Base-by-base conservation (phyloP, 1,140 invertebrate species). In the Scaptomyza hsui region DNA sequence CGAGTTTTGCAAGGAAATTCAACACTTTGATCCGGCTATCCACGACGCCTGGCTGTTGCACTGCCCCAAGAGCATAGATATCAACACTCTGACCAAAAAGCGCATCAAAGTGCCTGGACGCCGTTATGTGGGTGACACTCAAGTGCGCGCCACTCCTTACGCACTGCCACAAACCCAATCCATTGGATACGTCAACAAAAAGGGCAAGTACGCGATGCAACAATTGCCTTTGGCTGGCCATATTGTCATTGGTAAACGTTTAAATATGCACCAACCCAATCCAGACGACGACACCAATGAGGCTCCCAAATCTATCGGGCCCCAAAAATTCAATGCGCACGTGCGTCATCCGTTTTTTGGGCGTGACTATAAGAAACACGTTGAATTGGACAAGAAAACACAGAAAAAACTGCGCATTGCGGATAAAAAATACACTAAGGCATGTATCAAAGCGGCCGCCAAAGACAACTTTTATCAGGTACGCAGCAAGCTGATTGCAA, bases 331-430 rank as follows among this genome's bases (percentile, higher is more conserved):
- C n/a, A 26, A 29, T 7, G 12, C 71, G 39, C 61, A 64, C 1
- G 42, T 78, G 5, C 69, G 82, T 2, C 81, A 86, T 69, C 81
- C 81, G 1, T 81, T 78, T n/a, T 86, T 86, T 19, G 81, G 81
- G 0, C 59, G 70, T 0, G 41, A 77, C 12, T 86, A 59, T 10
- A 68, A 86, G 51, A 24, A 13, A 1, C 62, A 44, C 44, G 72
- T 88, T 6, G 26, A 81, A 9, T 5, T 86, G 6, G 51, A 52
- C 18, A 44, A 67, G 15, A 35, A 32, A 0, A 63, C 62, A 4
- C 13, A 19, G 0, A 41, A 62, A 2, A 15, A 18, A 0, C 55
- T 86, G 4, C 51, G n/a, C 0, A 9, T 75, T 10, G 77, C 70
- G 4, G 55, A 72, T 6, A 44, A 55, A 4, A 45, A 48, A 5